Percentiles rank a stretch among this genome's conserved stretches.
These are phyloP conservation scores for Myotis findleyi DNA, from an alignment of 2,797 vertebrate species.

Conservation along the genomic window DNA sequence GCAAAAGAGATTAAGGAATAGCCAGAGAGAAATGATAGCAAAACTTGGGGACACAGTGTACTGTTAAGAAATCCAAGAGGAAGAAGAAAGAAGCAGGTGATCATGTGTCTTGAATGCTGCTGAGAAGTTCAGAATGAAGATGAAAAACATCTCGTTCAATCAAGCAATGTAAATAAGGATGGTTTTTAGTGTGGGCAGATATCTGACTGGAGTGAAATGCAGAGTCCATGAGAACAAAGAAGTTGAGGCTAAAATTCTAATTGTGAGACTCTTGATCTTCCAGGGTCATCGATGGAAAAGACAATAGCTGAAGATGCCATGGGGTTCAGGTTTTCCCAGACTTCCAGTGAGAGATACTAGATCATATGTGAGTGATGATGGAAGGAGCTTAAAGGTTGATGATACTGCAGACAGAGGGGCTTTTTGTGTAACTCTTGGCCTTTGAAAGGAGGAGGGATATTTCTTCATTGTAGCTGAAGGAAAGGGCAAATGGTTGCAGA, in stretches of 20 bases:
- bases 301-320: background rate
- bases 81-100: background rate
- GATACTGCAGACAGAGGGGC: background rate
- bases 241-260: background rate
- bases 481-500: background rate
- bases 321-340: background rate
- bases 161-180: background rate
- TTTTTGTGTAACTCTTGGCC: background rate
- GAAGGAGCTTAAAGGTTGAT: background rate
- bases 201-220: background rate
- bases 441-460: slow-evolving; percentile 11
- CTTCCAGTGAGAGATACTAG: background rate
- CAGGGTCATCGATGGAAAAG: background rate
- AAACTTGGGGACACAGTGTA: background rate
- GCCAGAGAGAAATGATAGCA: background rate
- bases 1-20: background rate
- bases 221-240: background rate
- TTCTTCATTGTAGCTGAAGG: slow-evolving; percentile 20
- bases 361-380: background rate
- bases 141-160: background rate
- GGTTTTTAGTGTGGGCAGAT: background rate
- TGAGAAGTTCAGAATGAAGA: background rate
- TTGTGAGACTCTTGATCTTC: background rate
- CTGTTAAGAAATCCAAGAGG: background rate
- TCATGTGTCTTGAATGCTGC: background rate